Evolutionary conservation across 2,113 vertebrate genomes (phyloP), one percentile per base, ranked within the genome.

Genomic region (Chunga burmeisteri): DNA sequence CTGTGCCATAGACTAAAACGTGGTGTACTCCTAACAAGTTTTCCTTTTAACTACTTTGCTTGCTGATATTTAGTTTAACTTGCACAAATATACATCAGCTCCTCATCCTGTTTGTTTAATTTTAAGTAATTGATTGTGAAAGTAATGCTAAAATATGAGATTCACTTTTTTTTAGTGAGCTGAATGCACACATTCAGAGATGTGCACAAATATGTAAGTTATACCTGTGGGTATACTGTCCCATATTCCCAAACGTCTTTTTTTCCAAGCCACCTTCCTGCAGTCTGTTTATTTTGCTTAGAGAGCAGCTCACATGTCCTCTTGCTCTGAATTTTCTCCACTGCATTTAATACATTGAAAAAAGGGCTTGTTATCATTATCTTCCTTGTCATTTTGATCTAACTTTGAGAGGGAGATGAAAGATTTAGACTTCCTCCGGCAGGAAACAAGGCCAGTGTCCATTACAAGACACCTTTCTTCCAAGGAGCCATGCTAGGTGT

Each of bases 241-340:
- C 42, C 8, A 0, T 46, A 27, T 26, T 84, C 59, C 92, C 63
- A n/a, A 40, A 16, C 0, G 2, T 16, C 25, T 38, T 58, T 67
- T 46, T 81, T 27, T 44, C 86, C 58, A 49, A 53, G 65, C 78
- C 88, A 9, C 32, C 50, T n/a, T 58, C 75, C 88, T 86, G 30
- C 53, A 7, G 21, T 32, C 61, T 67, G 72, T 93, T 94, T 92
- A 68, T 96, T 92, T 91, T 84, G 36, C 82, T 84, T 44, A 44
- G 42, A 40, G 42, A 81, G 80, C 63, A 81, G 47, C 90, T 92
- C 56, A 15, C 11, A 0, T 22, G 13, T 36, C 61, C 72, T 52
- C 21, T 29, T 17, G 13, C 67, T 49, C 85, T 46, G 83, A n/a
- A n/a, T 92, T 92, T 79, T 26, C 74, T 22, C 81, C n/a, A 0